phyloP scores from a whole-genome alignment of 1,140 invertebrate species.

The Vanessa tameamea region DNA sequence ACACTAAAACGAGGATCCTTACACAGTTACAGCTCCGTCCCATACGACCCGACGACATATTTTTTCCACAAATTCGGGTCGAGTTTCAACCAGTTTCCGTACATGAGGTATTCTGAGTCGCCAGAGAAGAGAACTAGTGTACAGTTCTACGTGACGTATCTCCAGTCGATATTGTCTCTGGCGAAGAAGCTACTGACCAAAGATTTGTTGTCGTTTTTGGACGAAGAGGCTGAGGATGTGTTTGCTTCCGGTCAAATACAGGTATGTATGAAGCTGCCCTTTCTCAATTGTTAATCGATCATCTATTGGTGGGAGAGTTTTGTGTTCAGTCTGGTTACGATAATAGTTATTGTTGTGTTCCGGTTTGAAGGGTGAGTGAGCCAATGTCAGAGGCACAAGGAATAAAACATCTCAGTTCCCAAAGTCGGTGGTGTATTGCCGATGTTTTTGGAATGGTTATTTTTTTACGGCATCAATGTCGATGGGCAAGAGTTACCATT shows the following conservation, averaged over 20 bases:
- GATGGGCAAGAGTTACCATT: too few relatives aligned
- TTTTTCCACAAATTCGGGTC: conserved; percentile 96
- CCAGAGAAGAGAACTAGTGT: conserved; percentile 83
- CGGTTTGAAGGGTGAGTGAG: too few relatives aligned
- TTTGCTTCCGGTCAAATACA: conserved; percentile 83
- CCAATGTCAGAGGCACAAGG: too few relatives aligned
- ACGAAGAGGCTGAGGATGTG: conserved; percentile 91
- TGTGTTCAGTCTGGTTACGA: too few relatives aligned
- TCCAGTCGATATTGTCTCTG: conserved; percentile 88
- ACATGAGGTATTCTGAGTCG: conserved; percentile 87
- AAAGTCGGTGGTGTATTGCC: too few relatives aligned
- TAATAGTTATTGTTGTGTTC: too few relatives aligned
- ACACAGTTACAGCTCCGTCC: conserved; percentile 84
- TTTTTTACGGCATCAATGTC: too few relatives aligned
- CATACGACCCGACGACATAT: conserved; percentile 90
- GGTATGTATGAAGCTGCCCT: conserved; percentile 47
- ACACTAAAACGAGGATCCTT: conserved; percentile 80
- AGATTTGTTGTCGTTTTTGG: conserved; percentile 89
- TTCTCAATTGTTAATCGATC: background rate
- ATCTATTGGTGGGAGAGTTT: too few relatives aligned
- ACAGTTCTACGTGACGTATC: conserved; percentile 87
- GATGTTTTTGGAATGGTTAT: too few relatives aligned
- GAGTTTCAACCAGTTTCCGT: conserved; percentile 93
- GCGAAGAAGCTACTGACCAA: conserved; percentile 95
- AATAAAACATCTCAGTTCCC: too few relatives aligned